Evolutionary conservation across 2,797 vertebrate species (phyloP).

Genomic region (Pseudomugil gertrudae): DNA sequence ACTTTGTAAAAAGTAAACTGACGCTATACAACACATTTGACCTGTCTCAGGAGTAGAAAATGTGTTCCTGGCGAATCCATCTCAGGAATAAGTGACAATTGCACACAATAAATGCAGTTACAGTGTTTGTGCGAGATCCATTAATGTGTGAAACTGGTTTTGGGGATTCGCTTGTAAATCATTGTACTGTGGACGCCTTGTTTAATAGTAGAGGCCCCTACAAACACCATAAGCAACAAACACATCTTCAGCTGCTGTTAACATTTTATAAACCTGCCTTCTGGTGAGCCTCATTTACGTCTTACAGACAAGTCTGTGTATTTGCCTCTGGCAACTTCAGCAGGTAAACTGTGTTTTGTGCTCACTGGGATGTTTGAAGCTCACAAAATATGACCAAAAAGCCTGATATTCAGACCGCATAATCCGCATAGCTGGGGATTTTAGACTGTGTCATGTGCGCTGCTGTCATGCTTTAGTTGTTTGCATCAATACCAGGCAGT

Average conservation of each 20-base stretch:
- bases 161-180: neutral
- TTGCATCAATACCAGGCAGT: neutral
- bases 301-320: neutral
- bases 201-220: neutral
- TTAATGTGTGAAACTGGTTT: neutral
- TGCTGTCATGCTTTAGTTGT: neutral
- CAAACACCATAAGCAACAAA: neutral
- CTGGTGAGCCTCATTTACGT: neutral
- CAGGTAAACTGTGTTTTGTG: neutral
- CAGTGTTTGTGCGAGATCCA: neutral
- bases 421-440: neutral
- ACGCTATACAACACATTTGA: neutral
- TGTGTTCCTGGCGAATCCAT: neutral
- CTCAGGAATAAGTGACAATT: neutral
- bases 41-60: neutral
- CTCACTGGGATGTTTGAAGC: neutral
- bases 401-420: neutral
- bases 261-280: neutral
- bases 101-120: neutral
- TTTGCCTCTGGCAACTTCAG: neutral
- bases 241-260: neutral
- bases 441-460: neutral
- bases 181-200: neutral
- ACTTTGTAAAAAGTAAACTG: neutral
- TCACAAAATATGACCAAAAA: neutral